Evolutionary conservation across 2,113 vertebrate species (phyloP), one percentile per base, ranked within the genome.

Genomic region (Peromyscus leucopus): DNA sequence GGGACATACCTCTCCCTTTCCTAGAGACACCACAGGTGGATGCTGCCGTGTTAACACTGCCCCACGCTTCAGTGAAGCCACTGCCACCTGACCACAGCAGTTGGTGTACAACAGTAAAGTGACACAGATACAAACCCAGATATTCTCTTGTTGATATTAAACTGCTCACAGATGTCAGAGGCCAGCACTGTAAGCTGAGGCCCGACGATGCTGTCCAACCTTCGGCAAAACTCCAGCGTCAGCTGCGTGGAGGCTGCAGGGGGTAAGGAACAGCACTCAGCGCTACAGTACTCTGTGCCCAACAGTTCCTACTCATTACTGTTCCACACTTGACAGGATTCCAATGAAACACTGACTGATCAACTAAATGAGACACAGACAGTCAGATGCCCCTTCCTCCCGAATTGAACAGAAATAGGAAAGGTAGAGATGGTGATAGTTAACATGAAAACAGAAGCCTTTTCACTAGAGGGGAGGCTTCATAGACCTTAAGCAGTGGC

Each of bases 121-220:
- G 12, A 80, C 89, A n/a, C 51, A 9, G 33, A 88, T 97, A 99
- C 99, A 98, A 97, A 99, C 99, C 99, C 99, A 13, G 99, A 99
- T 96, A 99, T 98, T 95, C 99, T 99, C 97, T 99, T 99, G 99
- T 99, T 99, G 98, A 99, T 98, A 97, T 99, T 99, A 98, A 99
- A 99, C 67, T 99, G 99, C 97, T 99, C 99, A 96, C 99, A 99
- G 90, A 99, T 99, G 97, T 99, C 99, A 2, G 99, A 99, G 0
- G 99, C 99, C 96, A 99, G 97, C 97, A 99, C 97, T 0, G 99
- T 99, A n/a, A 99, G 99, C 97, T 99, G 99, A 59, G 99, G 99
- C 89, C 99, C 99, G 72, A 99, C 99, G 31, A 99, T 98, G 95
- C 98, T 98, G 97, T 99, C 99, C 97, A 99, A 96, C 97, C 99